Evolutionary conservation across 2,113 vertebrate genomes (phyloP).

Genomic region (Anhinga rufa): DNA sequence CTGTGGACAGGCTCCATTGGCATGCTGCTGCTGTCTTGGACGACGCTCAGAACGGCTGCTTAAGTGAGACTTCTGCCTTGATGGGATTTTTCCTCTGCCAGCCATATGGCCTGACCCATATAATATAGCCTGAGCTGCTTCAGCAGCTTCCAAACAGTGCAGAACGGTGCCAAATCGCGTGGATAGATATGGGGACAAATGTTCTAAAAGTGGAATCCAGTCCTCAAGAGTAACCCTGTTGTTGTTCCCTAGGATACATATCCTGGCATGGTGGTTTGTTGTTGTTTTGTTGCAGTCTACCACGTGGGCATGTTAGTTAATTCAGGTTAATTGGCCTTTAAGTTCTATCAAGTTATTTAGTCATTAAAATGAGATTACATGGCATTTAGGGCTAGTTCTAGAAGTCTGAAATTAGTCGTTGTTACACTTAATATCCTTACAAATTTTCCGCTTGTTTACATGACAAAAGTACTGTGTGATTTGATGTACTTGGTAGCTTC

Average conservation of each 20-base stretch:
- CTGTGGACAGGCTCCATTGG: background rate
- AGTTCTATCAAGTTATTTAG: background rate
- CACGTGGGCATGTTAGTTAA: background rate
- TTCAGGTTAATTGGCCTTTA: background rate
- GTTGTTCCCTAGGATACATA: background rate
- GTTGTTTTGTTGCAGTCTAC: background rate
- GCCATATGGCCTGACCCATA: background rate
- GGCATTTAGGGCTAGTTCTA: background rate
- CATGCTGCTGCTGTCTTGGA: background rate
- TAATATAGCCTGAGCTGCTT: background rate
- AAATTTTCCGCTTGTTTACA: background rate
- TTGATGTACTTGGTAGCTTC: background rate
- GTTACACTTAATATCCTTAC: background rate
- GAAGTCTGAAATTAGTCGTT: background rate
- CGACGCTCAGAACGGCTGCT: background rate
- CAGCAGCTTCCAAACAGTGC: background rate
- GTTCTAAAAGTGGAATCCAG: background rate
- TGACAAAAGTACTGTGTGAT: background rate
- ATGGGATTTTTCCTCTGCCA: background rate
- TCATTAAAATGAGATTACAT: background rate
- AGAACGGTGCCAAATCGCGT: accelerated
- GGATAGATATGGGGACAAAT: background rate
- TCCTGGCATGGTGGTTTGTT: background rate
- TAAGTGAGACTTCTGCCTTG: background rate
- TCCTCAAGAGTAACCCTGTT: background rate